These are phyloP conservation scores for Cynodonichthys magdalenae DNA, from an alignment of 2,797 vertebrate genomes.

Conservation along the genomic window DNA sequence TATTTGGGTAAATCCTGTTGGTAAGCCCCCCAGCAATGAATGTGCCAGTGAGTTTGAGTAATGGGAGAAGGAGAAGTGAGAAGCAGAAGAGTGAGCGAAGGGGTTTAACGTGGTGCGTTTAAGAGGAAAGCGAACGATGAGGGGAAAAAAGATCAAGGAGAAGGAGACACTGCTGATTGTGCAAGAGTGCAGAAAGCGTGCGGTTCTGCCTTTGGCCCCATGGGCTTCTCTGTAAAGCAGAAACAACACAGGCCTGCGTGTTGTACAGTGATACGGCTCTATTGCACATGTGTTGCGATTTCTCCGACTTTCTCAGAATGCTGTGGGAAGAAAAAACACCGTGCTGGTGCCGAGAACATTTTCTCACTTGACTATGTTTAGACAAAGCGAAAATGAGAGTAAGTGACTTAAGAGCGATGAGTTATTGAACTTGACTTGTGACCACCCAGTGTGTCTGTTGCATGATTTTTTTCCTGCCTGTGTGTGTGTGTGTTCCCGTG, in stretches of 20 bases:
- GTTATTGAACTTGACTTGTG: conserved; percentile 72
- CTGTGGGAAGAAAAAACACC: conserved; percentile 74
- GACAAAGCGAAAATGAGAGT: conserved; percentile 73
- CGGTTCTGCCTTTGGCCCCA: conserved; percentile 70
- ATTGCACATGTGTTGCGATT: conserved; percentile 79
- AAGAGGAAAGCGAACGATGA: conserved; percentile 54
- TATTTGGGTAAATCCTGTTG: conserved; percentile 60
- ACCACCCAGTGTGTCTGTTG: conserved; percentile 73
- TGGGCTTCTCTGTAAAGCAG: conserved; percentile 72
- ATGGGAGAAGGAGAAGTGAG: conserved; percentile 53
- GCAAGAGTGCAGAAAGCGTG: conserved; percentile 72
- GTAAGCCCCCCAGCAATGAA: conserved; percentile 42
- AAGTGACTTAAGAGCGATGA: conserved; percentile 73
- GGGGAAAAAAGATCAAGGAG: conserved; percentile 67
- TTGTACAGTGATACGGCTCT: conserved; percentile 68
- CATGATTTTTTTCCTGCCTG: conserved; percentile 52
- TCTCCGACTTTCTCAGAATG: conserved; percentile 71
- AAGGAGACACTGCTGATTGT: conserved; percentile 68
- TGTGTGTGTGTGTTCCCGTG: conserved; percentile 38
- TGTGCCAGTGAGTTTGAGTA: conserved; percentile 53
- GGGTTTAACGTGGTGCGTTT: conserved; percentile 42
- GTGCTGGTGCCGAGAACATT: conserved; percentile 70
- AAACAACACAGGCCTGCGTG: conserved; percentile 77
- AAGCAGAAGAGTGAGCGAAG: conserved; percentile 38
- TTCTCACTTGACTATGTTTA: conserved; percentile 75